phyloP scores from a whole-genome alignment of 1,140 invertebrate species.

The Bactericera cockerelli region DNA sequence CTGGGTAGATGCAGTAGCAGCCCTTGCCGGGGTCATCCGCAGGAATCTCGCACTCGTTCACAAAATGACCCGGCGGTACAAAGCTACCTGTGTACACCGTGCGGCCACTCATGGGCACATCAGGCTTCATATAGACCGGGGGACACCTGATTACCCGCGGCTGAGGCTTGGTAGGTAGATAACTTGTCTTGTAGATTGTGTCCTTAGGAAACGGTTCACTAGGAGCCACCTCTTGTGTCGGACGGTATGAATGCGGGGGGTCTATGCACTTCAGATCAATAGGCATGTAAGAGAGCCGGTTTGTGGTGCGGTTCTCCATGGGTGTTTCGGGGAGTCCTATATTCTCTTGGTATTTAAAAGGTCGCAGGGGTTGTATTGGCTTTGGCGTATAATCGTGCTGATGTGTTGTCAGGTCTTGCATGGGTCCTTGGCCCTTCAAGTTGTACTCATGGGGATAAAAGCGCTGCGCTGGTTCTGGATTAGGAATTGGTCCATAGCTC shows the following conservation, averaged over 20 bases:
- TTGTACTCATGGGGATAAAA: slow-evolving; percentile 20
- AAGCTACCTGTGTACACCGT: background rate
- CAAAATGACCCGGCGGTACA: background rate
- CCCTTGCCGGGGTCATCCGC: background rate
- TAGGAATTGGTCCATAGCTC: slow-evolving; percentile 21
- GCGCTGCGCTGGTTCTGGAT: slow-evolving; percentile 10
- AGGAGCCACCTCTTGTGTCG: background rate
- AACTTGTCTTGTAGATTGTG: background rate
- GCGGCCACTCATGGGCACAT: background rate
- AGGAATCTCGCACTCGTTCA: background rate
- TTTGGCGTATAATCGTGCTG: slow-evolving; percentile 21
- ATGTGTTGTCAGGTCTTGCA: slow-evolving; percentile 19
- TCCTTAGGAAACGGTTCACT: background rate
- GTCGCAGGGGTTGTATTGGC: slow-evolving; percentile 14
- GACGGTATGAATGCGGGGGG: background rate
- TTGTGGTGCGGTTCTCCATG: slow-evolving; percentile 19
- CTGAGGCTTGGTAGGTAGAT: background rate
- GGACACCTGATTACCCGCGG: background rate
- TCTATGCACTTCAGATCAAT: slow-evolving; percentile 12
- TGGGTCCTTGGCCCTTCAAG: slow-evolving; percentile 18
- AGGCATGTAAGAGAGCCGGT: slow-evolving; percentile 19
- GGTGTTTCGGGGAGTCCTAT: slow-evolving; percentile 17
- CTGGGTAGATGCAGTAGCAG: slow-evolving; percentile 19
- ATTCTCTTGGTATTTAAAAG: slow-evolving; percentile 14
- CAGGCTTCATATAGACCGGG: background rate